Base-by-base conservation (phyloP, 2,797 vertebrate species). In the Gymnopithys bicolor region DNA sequence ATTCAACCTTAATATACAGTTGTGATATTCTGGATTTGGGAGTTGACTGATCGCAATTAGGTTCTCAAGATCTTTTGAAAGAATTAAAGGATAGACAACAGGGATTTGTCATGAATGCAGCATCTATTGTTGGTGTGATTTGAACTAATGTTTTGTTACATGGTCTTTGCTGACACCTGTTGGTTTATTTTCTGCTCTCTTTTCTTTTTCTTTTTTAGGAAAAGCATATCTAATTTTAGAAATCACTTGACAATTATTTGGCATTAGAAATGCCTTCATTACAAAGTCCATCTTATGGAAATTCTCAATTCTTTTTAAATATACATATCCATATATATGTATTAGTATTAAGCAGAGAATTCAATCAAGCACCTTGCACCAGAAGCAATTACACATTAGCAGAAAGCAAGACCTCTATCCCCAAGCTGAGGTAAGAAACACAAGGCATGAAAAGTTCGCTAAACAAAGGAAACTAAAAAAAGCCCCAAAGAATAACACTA, bases 131-230 rank as follows among this genome's bases (percentile, higher is more conserved):
- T 94, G 88, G 87, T 74, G 45, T 58, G 68, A 92, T 91, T 33
- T 93, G 87, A 95, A 68, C 79, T 64, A 79, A 68, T 45, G 71
- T 90, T 93, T 84, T 64, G 35, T 93, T 92, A 76, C 49, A 75
- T 43, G 87, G 95, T 94, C 92, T 96, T 94, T 96, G 96, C 93
- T 92, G 94, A 96, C 95, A 95, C 89, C 93, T 93, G 92, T 94
- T 96, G 90, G 91, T 46, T 96, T 96, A 76, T 45, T 70, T 93
- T 91, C 84, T 88, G 33, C 41, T 81, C 89, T 66, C 37, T 37
- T 15, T 58, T 55, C 64, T 63, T 76, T 53, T 25, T 5, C 11
- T 5, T 41, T 32, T 68, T 62, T 39, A 59, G 62, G 23, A 85
- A 68, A 90, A 55, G 15, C 17, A 52, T 23, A 21, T 67, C 18